Base-by-base conservation (phyloP, 2,797 vertebrate genomes). In the Serranus cabrilla region DNA sequence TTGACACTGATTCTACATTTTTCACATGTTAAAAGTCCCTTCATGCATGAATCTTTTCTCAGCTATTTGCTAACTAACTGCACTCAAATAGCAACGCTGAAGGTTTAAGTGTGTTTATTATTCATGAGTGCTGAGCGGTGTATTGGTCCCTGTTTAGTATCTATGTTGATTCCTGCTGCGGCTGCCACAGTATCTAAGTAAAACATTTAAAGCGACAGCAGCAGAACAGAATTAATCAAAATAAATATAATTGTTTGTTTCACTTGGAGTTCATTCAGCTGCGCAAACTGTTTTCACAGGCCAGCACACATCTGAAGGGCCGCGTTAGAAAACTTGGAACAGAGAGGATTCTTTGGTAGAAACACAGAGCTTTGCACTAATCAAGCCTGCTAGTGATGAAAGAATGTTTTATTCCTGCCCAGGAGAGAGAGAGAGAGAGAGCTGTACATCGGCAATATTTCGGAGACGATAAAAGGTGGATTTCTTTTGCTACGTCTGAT, bases 391-490 rank as follows among this genome's bases (percentile, higher is more conserved):
- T 10, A 58, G 67, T 54, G 55, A 85, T 67, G 69, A 80, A 69
- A 82, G 43, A 47, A 59, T 49, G 42, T 64, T 70, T 73, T 71
- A 56, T 57, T 85, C 74, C 39, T 49, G 34, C 59, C 66, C 27
- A 16, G 40, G 55, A 45, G 56, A 43, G 54, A 52, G 69, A 57
- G 23, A 79, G 63, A 42, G 20, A 8, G 20, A 11, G 73, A 23
- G 59, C 12, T 79, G 31, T 63, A 51, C 54, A 58, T 20, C 4
- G 2, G 59, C 11, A 73, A 56, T 69, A 66, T 57, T 62, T 2
- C 49, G 57, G 17, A 57, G 34, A 71, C 60, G 56, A 80, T 78
- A 71, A 74, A 65, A 78, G 54, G 58, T 77, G 60, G n/a, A 11
- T 18, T 56, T 79, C 34, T 63, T 65, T 46, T 43, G 17, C 31